phyloP scores from a whole-genome alignment of 1,140 invertebrate genomes.

The Helicoverpa zea region DNA sequence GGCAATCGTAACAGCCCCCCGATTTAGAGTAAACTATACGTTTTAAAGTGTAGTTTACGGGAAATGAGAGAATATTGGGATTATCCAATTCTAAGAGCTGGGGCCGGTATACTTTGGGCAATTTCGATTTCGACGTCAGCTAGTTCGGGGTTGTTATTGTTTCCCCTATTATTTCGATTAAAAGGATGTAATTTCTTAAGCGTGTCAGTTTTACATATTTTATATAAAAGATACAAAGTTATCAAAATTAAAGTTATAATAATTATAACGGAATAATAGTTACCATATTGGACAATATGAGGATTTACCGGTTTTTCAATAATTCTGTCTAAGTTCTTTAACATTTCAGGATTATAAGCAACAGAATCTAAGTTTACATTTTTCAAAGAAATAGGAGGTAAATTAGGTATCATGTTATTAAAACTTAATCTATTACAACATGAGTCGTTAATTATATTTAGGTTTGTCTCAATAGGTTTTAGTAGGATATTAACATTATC shows the following conservation, averaged over 20 bases:
- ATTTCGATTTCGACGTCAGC: not conserved
- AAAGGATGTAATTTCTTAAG: not conserved
- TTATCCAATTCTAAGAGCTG: not conserved
- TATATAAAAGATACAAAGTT: not conserved
- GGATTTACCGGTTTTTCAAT: not conserved
- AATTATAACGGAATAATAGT: not conserved
- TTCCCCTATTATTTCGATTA: not conserved
- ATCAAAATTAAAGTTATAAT: not conserved
- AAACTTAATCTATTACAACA: not conserved
- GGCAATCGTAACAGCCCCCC: slow-evolving; percentile 4
- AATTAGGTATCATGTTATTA: not conserved
- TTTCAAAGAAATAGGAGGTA: not conserved
- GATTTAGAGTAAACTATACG: slow-evolving; percentile 5
- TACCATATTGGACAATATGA: not conserved
- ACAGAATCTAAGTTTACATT: not conserved
- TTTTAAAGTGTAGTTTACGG: not conserved
- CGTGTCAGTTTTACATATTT: not conserved
- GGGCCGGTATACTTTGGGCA: not conserved
- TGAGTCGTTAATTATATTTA: not conserved
- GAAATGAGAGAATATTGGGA: not conserved
- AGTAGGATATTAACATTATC: not conserved
- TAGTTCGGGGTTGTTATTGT: not conserved
- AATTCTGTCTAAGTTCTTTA: not conserved
- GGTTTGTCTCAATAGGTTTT: not conserved
- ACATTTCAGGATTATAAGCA: not conserved